Conservation (phyloP, 2,113 vertebrate species). For the Axis porcinus region DNA sequence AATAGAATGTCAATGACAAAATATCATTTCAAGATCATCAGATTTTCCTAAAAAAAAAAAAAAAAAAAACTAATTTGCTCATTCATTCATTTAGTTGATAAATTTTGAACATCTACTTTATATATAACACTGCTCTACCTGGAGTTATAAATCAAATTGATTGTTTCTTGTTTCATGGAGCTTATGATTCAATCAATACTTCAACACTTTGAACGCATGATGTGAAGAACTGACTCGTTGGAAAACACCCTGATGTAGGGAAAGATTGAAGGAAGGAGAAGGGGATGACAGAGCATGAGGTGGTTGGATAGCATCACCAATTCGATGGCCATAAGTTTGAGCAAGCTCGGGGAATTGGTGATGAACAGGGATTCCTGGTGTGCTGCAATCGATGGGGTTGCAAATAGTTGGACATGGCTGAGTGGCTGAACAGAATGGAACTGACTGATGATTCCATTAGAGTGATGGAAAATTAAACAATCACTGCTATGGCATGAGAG, state of each 20-base stretch:
- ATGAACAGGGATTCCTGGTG: background rate
- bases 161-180: background rate
- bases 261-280: background rate
- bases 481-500: background rate
- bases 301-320: background rate
- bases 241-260: background rate
- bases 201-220: background rate
- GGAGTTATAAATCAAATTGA: background rate
- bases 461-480: background rate
- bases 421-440: background rate
- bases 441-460: background rate
- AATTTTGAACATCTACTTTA: background rate
- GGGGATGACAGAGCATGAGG: background rate
- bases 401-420: background rate
- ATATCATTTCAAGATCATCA: background rate
- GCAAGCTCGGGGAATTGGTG: background rate
- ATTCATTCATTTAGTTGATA: background rate
- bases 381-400: background rate
- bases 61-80: background rate
- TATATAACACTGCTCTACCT: background rate
- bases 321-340: background rate
- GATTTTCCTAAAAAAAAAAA: background rate
- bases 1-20: background rate
- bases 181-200: background rate
- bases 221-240: background rate